A percentile compares a stretch with the other conserved stretches of the same genome.
phyloP scores from a whole-genome alignment of 2,888 invertebrate genomes.

The Congeria kusceri region DNA sequence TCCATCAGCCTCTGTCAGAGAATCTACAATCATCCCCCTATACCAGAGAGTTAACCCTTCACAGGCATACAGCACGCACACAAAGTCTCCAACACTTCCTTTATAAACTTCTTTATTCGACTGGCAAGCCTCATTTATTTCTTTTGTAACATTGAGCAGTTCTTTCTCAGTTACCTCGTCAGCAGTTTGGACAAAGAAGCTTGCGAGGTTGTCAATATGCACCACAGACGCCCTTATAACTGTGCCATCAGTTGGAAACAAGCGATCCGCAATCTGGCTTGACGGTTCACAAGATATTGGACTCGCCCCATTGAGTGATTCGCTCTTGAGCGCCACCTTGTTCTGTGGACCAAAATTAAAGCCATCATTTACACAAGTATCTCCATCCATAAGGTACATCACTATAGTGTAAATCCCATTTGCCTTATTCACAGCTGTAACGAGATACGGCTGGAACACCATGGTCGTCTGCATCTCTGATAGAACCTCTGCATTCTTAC shows the following conservation, averaged over 20 bases:
- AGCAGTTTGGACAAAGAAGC: conserved; percentile 39
- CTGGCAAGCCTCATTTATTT: conserved; percentile 36
- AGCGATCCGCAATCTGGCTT: not conserved
- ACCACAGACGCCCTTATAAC: conserved; percentile 23
- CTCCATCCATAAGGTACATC: conserved; percentile 24
- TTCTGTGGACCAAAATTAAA: conserved; percentile 3
- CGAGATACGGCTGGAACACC: conserved; percentile 17
- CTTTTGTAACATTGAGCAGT: conserved; percentile 34
- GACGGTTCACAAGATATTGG: not conserved
- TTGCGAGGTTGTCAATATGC: conserved; percentile 36
- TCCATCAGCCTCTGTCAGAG: conserved; percentile 12
- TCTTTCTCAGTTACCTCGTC: conserved; percentile 20
- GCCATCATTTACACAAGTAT: conserved; percentile 27
- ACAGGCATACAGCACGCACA: conserved; percentile 52
- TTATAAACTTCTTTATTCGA: conserved; percentile 12
- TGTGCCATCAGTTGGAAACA: conserved; percentile 21
- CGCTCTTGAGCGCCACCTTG: no score
- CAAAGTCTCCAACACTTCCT: conserved; percentile 47
- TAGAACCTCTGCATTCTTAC: conserved; percentile 29
- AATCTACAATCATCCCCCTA: conserved; percentile 39
- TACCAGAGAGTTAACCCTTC: conserved; percentile 51
- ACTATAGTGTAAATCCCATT: conserved; percentile 26
- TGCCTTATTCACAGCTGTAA: conserved; percentile 36
- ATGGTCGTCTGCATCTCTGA: conserved; percentile 7
- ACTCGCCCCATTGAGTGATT: not conserved